Percentiles rank a stretch among this genome's conserved stretches.
phyloP scores from a whole-genome alignment of 2,888 invertebrate species.

The Temnothorax unifasciatus region DNA sequence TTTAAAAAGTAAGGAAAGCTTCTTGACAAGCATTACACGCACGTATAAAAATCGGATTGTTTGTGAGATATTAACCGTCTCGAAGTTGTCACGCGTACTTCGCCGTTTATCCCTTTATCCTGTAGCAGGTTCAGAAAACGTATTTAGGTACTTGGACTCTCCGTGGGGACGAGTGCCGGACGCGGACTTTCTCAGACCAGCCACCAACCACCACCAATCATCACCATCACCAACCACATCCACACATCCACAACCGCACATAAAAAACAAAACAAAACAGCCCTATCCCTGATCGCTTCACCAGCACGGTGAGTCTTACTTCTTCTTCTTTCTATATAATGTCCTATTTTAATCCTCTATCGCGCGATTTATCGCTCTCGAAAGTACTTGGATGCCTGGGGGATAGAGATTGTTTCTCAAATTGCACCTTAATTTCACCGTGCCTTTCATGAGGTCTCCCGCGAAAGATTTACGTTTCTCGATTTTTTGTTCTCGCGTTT shows the following conservation, averaged over 20 bases:
- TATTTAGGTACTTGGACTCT: constrained; percentile 78
- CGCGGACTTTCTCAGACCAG: constrained; percentile 81
- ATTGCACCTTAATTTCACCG: constrained; percentile 24
- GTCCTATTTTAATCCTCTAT: constrained; percentile 61
- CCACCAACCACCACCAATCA: constrained; percentile 73
- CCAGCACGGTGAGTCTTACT: constrained; percentile 84
- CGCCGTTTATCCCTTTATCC: constrained; percentile 72
- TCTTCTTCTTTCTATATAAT: constrained; percentile 73
- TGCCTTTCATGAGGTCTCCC: background rate
- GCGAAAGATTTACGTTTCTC: background rate
- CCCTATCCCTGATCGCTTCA: constrained; percentile 83
- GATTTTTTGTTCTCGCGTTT: background rate
- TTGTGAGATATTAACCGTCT: constrained; percentile 44
- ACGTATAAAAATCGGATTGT: constrained; percentile 56
- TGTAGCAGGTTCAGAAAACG: constrained; percentile 77
- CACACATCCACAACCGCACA: constrained; percentile 78
- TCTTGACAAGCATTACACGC: constrained; percentile 15
- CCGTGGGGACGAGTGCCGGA: constrained; percentile 79
- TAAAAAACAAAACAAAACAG: constrained; percentile 69
- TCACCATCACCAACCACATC: constrained; percentile 75
- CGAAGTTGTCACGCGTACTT: constrained; percentile 63
- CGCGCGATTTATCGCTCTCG: constrained; percentile 31
- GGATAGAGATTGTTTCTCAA: constrained; percentile 9
- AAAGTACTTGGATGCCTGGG: constrained; percentile 35
- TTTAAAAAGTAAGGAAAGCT: constrained; percentile 23